Percentiles rank a stretch among this genome's conserved stretches.
Evolutionary conservation across 2,113 vertebrate genomes (phyloP).

Genomic region (Mola mola): DNA sequence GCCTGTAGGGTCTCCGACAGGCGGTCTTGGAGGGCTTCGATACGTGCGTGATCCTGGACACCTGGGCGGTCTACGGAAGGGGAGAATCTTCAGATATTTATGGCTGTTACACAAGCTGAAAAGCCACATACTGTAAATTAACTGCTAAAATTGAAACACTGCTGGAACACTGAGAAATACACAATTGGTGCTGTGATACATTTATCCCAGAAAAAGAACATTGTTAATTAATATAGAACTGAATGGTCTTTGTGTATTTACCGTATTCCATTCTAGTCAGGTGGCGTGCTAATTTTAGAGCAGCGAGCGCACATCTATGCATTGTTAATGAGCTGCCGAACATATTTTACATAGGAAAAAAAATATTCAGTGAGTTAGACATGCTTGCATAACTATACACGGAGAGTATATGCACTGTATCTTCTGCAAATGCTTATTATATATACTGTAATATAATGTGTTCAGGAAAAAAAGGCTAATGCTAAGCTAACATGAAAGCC

Average conservation of each 20-base stretch:
- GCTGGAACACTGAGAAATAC: neutral
- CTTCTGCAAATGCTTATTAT: neutral
- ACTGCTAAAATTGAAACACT: neutral
- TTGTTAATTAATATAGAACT: neutral
- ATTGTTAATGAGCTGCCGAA: slow-evolving; percentile 47
- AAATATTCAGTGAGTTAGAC: slow-evolving; percentile 37
- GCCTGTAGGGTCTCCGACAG: slow-evolving; percentile 92
- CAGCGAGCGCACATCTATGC: slow-evolving; percentile 24
- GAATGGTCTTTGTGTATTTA: neutral
- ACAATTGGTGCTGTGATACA: neutral
- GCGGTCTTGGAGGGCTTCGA: slow-evolving; percentile 92
- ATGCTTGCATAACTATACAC: slow-evolving; percentile 41
- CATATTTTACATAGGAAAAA: slow-evolving; percentile 11
- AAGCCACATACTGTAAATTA: too few species aligned
- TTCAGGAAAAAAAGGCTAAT: slow-evolving; percentile 1
- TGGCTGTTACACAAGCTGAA: neutral
- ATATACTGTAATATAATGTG: neutral
- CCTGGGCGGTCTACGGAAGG: slow-evolving; percentile 88
- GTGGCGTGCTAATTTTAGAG: slow-evolving; percentile 35
- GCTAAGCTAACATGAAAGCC: neutral
- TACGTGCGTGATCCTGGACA: slow-evolving; percentile 87
- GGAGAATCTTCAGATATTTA: slow-evolving; percentile 1
- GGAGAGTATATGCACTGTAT: slow-evolving; percentile 34
- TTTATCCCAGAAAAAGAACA: neutral
- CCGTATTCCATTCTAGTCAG: slow-evolving; percentile 10